Evolutionary conservation across 1,140 invertebrate genomes (phyloP).

Genomic region (Bombus confusus): DNA sequence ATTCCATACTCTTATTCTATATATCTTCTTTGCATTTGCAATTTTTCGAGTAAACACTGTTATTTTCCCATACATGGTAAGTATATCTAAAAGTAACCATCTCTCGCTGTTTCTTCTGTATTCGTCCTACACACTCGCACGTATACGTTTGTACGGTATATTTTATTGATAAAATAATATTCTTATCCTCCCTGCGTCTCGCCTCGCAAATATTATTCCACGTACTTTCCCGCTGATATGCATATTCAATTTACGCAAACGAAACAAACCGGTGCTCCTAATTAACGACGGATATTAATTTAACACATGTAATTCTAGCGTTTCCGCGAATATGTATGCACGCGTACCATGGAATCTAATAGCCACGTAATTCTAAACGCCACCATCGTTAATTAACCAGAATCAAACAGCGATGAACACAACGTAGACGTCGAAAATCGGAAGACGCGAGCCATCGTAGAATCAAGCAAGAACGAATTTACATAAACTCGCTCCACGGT

Average conservation of each 20-base stretch:
- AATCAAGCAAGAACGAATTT: too few species aligned
- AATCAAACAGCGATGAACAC: neutral
- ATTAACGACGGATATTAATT: slow-evolving; percentile 20
- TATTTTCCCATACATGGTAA: too few species aligned
- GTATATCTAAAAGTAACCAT: too few species aligned
- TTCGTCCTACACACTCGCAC: neutral
- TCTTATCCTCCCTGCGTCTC: too few species aligned
- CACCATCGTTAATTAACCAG: neutral
- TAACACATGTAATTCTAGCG: neutral
- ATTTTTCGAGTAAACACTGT: too few species aligned
- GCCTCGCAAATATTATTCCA: neutral
- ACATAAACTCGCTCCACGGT: too few species aligned
- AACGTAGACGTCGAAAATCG: neutral
- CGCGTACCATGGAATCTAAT: neutral
- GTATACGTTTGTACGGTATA: neutral
- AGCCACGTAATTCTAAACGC: neutral
- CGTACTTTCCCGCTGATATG: too few species aligned
- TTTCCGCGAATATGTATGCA: neutral
- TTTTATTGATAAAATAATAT: neutral
- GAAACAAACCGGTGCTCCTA: neutral
- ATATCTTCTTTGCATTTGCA: too few species aligned
- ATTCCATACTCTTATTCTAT: too few species aligned
- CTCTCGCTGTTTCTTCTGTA: neutral
- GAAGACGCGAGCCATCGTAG: too few species aligned
- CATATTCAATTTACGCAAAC: neutral